A percentile compares a stretch with the other conserved stretches of the same genome.
phyloP scores from a whole-genome alignment of 2,888 invertebrate species.

The Stenodema calcarata region DNA sequence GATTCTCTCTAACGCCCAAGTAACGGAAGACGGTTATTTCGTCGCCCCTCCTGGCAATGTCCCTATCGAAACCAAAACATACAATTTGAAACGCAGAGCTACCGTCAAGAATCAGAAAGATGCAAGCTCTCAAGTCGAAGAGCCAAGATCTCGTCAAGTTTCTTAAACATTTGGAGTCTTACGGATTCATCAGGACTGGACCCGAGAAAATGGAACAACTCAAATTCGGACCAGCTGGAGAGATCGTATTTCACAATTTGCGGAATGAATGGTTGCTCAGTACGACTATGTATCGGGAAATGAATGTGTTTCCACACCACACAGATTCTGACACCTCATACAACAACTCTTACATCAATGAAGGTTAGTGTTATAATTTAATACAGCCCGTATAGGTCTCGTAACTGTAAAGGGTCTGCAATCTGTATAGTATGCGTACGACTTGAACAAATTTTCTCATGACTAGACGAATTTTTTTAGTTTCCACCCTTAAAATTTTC shows the following conservation, averaged over 20 bases:
- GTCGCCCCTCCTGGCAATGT: constrained; percentile 89
- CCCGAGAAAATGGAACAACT: neutral
- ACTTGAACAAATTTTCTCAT: too few relatives aligned
- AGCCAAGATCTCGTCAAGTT: constrained; percentile 26
- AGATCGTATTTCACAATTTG: constrained; percentile 66
- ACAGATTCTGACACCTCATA: neutral
- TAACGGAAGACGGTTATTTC: constrained; percentile 88
- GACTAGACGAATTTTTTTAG: too few relatives aligned
- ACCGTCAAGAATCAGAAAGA: constrained; percentile 48
- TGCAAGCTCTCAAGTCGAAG: constrained; percentile 16
- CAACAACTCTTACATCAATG: too few relatives aligned
- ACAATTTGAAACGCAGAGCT: constrained; percentile 16
- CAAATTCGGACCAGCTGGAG: constrained; percentile 64
- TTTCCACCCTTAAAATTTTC: too few relatives aligned
- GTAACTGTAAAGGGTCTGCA: too few relatives aligned
- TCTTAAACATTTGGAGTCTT: constrained; percentile 56
- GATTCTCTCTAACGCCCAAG: constrained; percentile 75
- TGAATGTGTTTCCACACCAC: constrained; percentile 62
- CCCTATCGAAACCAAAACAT: constrained; percentile 65
- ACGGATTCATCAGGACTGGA: constrained; percentile 55
- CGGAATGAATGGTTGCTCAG: constrained; percentile 66
- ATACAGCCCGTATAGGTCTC: too few relatives aligned
- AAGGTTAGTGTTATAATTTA: neutral
- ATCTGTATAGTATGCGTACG: too few relatives aligned
- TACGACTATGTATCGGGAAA: constrained; percentile 64